A percentile compares a stretch with the other conserved stretches of the same genome.
These are phyloP conservation scores for Xiphorhynchus erythropygius DNA, from an alignment of 2,797 vertebrate species.

Conservation along the genomic window DNA sequence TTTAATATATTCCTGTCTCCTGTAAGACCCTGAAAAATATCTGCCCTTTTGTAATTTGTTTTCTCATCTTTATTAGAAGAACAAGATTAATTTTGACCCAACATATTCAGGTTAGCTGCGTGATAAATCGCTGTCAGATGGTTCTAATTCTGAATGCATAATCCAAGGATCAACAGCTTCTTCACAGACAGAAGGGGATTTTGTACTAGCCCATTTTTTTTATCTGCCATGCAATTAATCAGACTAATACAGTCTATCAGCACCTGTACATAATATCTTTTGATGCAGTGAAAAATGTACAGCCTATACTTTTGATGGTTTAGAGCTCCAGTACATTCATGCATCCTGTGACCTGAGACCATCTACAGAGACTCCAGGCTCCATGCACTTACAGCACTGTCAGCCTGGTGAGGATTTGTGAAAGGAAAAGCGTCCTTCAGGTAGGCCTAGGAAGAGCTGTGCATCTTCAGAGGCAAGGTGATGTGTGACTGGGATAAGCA, in stretches of 20 bases:
- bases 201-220: not conserved
- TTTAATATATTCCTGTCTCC: not conserved
- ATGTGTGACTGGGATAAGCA: not conserved
- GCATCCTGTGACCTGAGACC: not conserved
- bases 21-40: not conserved
- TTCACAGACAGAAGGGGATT: not conserved
- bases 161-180: not conserved
- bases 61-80: not conserved
- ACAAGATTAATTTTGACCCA: not conserved
- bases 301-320: not conserved
- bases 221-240: not conserved
- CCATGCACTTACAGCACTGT: not conserved
- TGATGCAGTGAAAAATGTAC: not conserved
- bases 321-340: fast-evolving
- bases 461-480: not conserved
- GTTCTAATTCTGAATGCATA: not conserved
- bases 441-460: not conserved
- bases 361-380: not conserved
- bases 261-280: not conserved
- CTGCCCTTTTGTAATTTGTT: not conserved
- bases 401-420: not conserved
- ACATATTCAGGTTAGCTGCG: not conserved
- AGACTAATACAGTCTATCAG: not conserved
- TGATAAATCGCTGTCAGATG: not conserved
- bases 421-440: not conserved